A percentile compares a stretch with the other conserved stretches of the same genome.
Conservation (phyloP, 2,888 invertebrate species). For the Lasioglossum leucozonium region DNA sequence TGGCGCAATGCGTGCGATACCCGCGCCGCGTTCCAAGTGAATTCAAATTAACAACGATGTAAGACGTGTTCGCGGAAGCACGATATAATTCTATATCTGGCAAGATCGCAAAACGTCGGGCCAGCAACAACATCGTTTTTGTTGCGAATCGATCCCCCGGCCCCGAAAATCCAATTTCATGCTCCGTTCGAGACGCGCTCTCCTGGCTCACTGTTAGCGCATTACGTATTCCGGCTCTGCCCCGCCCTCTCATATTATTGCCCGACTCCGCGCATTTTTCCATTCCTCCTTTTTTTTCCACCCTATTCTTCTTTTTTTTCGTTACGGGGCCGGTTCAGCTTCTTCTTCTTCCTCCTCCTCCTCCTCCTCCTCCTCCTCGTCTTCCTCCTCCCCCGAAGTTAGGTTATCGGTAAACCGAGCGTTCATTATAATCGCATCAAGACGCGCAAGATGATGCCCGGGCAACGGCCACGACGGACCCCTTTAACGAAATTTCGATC, state of each 20-base stretch:
- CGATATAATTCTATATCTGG: slow-evolving; percentile 50
- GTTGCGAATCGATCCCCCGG: slow-evolving; percentile 65
- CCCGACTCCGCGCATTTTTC: slow-evolving; percentile 49
- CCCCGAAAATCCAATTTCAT: slow-evolving; percentile 70
- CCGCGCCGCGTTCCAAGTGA: slow-evolving; percentile 23
- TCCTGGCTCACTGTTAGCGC: slow-evolving; percentile 65
- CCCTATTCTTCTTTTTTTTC: slow-evolving; percentile 48
- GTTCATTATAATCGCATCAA: slow-evolving; percentile 84
- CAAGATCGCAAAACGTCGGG: slow-evolving; percentile 20
- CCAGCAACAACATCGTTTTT: slow-evolving; percentile 47
- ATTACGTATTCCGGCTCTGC: slow-evolving; percentile 69
- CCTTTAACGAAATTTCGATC: slow-evolving; percentile 80
- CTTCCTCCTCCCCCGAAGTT: slow-evolving; percentile 48
- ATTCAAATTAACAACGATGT: slow-evolving; percentile 58
- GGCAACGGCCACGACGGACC: slow-evolving; percentile 80
- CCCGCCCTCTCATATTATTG: slow-evolving; percentile 71
- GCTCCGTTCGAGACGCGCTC: slow-evolving; percentile 57
- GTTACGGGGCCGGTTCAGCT: slow-evolving; percentile 30
- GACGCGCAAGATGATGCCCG: slow-evolving; percentile 65
- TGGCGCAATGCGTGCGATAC: slow-evolving; percentile 23
- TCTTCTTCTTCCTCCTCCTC: slow-evolving; percentile 7
- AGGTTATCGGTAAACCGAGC: slow-evolving; percentile 80
- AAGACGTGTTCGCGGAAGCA: slow-evolving; percentile 21
- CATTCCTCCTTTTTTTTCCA: slow-evolving; percentile 40
- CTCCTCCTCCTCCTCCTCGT: neutral